These are phyloP conservation scores for Solea solea DNA, from an alignment of 2,113 vertebrate species.

Conservation along the genomic window DNA sequence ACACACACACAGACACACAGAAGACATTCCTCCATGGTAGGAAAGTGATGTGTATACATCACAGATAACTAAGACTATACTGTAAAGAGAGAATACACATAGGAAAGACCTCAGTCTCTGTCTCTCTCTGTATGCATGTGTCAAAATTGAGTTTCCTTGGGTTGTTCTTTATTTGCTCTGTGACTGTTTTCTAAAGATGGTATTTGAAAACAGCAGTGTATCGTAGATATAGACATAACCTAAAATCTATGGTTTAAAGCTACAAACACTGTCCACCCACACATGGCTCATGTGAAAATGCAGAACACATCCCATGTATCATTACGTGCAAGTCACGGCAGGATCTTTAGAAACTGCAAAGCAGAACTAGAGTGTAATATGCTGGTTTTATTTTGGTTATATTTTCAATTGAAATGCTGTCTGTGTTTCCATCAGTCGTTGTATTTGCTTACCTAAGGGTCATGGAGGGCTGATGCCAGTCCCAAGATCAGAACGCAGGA, in stretches of 20 bases:
- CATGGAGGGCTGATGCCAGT: not conserved
- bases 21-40: conserved; percentile 2
- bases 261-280: conserved; percentile 26
- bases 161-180: conserved; percentile 5
- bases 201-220: conserved; percentile 43
- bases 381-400: not conserved
- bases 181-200: conserved; percentile 33
- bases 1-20: not conserved
- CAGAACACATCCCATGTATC: conserved; percentile 38
- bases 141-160: conserved; percentile 15
- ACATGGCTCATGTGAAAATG: conserved; percentile 40
- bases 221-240: conserved; percentile 42
- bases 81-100: conserved; percentile 27
- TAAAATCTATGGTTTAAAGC: conserved; percentile 23
- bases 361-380: conserved; percentile 16
- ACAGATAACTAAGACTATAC: conserved; percentile 30
- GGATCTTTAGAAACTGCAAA: conserved; percentile 24
- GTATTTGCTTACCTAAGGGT: conserved; percentile 4
- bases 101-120: not conserved
- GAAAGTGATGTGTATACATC: conserved; percentile 27
- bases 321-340: conserved; percentile 37
- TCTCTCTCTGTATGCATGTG: not conserved
- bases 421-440: conserved; percentile 5
- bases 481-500: not conserved
- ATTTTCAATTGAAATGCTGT: not conserved